Percentiles rank a stretch among this genome's conserved stretches.
These are phyloP conservation scores for Spondyliosoma cantharus DNA, from an alignment of 2,797 vertebrate genomes.

Conservation along the genomic window DNA sequence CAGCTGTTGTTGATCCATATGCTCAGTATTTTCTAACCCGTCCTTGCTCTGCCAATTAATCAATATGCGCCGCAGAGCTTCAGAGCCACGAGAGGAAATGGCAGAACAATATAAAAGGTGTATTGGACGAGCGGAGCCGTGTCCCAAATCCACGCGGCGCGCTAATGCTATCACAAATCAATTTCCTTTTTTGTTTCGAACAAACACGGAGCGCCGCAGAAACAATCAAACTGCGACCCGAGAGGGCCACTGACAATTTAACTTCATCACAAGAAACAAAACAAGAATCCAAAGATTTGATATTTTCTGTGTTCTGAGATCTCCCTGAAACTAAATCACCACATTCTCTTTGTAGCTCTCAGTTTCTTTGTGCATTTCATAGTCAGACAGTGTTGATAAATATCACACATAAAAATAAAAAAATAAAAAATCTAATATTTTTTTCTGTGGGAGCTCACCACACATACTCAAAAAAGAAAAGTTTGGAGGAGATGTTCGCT, in stretches of 20 bases:
- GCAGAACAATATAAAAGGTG: slow-evolving; percentile 13
- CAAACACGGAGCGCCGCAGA: neutral
- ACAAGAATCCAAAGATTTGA: neutral
- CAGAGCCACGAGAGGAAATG: neutral
- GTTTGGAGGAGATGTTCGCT: slow-evolving; percentile 4
- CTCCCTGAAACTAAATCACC: neutral
- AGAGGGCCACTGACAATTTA: neutral
- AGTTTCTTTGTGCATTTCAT: neutral
- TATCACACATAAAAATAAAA: too few relatives aligned
- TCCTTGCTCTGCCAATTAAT: slow-evolving; percentile 19
- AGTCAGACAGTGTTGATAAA: neutral
- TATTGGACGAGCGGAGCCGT: neutral
- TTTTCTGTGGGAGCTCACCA: too few relatives aligned
- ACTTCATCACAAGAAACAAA: neutral
- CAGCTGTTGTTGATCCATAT: neutral
- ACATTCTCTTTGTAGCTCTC: neutral
- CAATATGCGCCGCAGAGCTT: neutral
- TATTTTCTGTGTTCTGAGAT: neutral
- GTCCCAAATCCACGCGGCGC: slow-evolving; percentile 8
- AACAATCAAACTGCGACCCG: neutral
- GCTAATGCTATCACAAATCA: slow-evolving; percentile 28
- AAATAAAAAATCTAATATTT: too few relatives aligned
- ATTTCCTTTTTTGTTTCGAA: neutral
- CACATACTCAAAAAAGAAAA: neutral
- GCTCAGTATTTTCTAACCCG: neutral